Base-by-base conservation (phyloP, 2,888 invertebrate species). In the Nemurella pictetii region DNA sequence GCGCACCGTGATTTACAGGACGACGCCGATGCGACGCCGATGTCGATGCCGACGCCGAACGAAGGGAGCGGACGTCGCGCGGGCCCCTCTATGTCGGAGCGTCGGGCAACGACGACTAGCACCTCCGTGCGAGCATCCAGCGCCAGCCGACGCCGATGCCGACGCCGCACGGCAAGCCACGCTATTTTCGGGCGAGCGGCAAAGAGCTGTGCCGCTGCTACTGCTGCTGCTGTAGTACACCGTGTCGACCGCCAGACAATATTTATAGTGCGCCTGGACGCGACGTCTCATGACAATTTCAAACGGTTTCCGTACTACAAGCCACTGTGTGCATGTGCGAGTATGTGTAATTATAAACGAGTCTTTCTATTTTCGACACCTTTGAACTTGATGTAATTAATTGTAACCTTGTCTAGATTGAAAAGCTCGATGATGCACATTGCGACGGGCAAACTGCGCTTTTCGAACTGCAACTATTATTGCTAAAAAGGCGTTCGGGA, bases 221-320 rank as follows among this genome's bases (percentile, higher is more conserved):
- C n/a, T n/a, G n/a, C n/a, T n/a, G n/a, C n/a, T n/a, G n/a, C n/a
- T n/a, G 82, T 55, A 82, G 55, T 29, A 29, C 27, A 82, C n/a
- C 28, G 28, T 55, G n/a, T 27, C 55, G 5, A 30, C 55, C 55
- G 9, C 5, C 73, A 55, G 28, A 78, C 85, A 82, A 85, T 85
- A 85, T 85, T 85, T 85, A 85, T 85, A 85, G 83, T 81, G 85
- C 36, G 75, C 20, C 20, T 77, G 85, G 82, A 82, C 82, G n/a
- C n/a, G 30, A 72, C 72, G 5, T 26, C 29, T 28, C 28, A 78
- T 30, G 78, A 78, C 78, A 30, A 78, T 78, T 78, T 75, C 28
- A 26, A 75, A 75, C 9, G 35, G 32, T n/a, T 35, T n/a, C 80
- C 75, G 75, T 78, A 80, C 25, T n/a, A 80, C 25, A 36, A 36